phyloP scores from a whole-genome alignment of 2,113 vertebrate genomes.

The Siphamia tubifer region DNA sequence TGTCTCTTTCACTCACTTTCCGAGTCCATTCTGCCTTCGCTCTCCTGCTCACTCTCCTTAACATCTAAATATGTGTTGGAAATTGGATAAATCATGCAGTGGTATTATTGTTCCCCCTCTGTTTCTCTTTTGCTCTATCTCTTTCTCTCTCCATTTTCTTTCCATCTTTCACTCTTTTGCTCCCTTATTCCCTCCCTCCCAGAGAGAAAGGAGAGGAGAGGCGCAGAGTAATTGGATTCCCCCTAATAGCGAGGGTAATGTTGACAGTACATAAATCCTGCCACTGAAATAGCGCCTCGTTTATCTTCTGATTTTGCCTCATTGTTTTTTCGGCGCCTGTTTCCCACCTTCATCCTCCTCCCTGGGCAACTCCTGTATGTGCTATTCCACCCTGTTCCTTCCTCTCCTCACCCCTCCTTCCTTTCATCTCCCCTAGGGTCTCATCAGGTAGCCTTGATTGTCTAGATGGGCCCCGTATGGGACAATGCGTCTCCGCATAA shows the following conservation, averaged over 20 bases:
- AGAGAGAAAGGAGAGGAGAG: conserved; percentile 61
- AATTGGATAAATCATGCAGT: conserved; percentile 55
- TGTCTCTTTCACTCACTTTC: conserved; percentile 44
- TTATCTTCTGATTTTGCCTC: conserved; percentile 81
- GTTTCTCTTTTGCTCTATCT: not conserved
- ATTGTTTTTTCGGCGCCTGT: conserved; percentile 71
- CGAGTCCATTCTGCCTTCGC: conserved; percentile 19
- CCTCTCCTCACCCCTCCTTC: not conserved
- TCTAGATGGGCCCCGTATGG: conserved; percentile 56
- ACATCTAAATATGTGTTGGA: conserved; percentile 64
- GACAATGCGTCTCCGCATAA: conserved; percentile 51
- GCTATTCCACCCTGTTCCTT: conserved; percentile 8
- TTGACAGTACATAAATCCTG: conserved; percentile 86
- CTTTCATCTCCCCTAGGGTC: conserved; percentile 52
- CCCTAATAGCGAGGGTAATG: conserved; percentile 82
- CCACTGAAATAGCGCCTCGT: conserved; percentile 80
- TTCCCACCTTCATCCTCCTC: conserved; percentile 45
- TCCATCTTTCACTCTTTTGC: conserved; percentile 61
- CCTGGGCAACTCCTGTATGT: conserved; percentile 18
- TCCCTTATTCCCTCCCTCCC: conserved; percentile 53
- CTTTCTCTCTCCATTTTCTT: conserved; percentile 47
- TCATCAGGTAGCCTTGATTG: conserved; percentile 73
- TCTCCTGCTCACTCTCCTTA: conserved; percentile 31
- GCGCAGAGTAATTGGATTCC: conserved; percentile 79
- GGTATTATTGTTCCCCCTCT: conserved; percentile 39